A percentile compares a stretch with the other conserved stretches of the same genome.
phyloP scores from a whole-genome alignment of 1,140 invertebrate genomes.

The Anastrepha ludens region DNA sequence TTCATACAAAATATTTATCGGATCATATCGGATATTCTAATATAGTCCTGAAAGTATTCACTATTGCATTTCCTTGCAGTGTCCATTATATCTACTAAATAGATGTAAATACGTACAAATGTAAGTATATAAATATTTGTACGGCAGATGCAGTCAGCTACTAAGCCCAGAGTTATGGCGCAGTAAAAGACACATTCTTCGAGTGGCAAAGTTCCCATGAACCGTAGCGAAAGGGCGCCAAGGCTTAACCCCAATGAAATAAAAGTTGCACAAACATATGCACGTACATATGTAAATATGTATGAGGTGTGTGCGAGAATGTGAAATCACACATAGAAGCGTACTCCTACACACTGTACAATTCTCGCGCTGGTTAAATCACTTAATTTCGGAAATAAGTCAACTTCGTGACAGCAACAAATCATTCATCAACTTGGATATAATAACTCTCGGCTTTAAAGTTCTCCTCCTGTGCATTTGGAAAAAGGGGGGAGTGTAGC shows the following conservation, averaged over 20 bases:
- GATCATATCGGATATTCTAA: too few relatives aligned
- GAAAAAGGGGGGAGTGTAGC: neutral
- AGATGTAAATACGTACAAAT: neutral
- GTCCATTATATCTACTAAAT: too few relatives aligned
- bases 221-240: slow-evolving; percentile 21
- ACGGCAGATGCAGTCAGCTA: neutral
- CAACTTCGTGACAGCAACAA: slow-evolving; percentile 50
- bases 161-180: neutral
- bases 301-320: neutral
- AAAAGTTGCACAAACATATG: neutral
- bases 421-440: slow-evolving; percentile 54
- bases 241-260: neutral
- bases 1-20: too few relatives aligned
- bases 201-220: neutral
- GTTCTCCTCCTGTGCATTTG: neutral
- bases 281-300: too few relatives aligned
- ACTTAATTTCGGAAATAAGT: slow-evolving; percentile 47
- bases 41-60: too few relatives aligned
- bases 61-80: too few relatives aligned
- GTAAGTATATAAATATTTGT: neutral
- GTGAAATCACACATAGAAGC: too few relatives aligned
- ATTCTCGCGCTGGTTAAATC: slow-evolving; percentile 23
- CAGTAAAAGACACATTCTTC: neutral
- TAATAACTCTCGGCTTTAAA: slow-evolving; percentile 33
- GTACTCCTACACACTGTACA: neutral